A percentile compares a stretch with the other conserved stretches of the same genome.
Evolutionary conservation across 2,888 invertebrate genomes (phyloP).

Genomic region (Pterobdella sp.): DNA sequence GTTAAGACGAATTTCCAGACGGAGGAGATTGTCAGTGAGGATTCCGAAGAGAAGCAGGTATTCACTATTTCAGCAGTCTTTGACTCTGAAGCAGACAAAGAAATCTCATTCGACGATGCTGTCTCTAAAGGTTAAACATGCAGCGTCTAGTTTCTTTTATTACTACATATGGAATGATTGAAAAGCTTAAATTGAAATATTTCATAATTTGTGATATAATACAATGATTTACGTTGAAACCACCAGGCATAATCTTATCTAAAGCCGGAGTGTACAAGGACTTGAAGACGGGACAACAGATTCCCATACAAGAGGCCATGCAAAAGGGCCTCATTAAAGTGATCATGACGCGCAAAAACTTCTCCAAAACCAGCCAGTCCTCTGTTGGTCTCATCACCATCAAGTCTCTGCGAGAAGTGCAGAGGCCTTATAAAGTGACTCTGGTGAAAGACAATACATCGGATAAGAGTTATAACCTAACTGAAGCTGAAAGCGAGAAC

Average conservation of each 20-base stretch:
- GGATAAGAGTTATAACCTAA: constrained; percentile 34
- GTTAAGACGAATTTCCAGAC: constrained; percentile 40
- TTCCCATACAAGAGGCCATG: constrained; percentile 46
- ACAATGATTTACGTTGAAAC: too few relatives aligned
- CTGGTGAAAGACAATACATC: constrained; percentile 28
- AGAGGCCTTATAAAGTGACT: constrained; percentile 28
- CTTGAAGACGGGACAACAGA: constrained; percentile 33
- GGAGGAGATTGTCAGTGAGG: constrained; percentile 43
- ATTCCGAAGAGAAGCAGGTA: constrained; percentile 45
- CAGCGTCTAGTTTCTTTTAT: too few relatives aligned
- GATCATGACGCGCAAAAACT: neutral
- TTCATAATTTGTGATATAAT: too few relatives aligned
- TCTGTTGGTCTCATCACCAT: constrained; percentile 48
- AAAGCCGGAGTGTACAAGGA: constrained; percentile 35
- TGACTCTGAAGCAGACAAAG: constrained; percentile 56
- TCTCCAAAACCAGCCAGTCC: constrained; percentile 43
- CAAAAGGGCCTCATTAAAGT: constrained; percentile 43
- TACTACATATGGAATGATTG: too few relatives aligned
- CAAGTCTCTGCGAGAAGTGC: constrained; percentile 42
- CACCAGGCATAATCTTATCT: constrained; percentile 35
- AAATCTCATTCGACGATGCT: constrained; percentile 38
- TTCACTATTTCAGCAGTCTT: constrained; percentile 54
- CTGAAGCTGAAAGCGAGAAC: constrained; percentile 80
- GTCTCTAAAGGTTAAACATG: constrained; percentile 25
- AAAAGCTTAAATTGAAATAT: too few relatives aligned